Percentiles rank a stretch among this genome's conserved stretches.
phyloP scores from a whole-genome alignment of 2,113 vertebrate genomes.

The Phoenicopterus ruber region DNA sequence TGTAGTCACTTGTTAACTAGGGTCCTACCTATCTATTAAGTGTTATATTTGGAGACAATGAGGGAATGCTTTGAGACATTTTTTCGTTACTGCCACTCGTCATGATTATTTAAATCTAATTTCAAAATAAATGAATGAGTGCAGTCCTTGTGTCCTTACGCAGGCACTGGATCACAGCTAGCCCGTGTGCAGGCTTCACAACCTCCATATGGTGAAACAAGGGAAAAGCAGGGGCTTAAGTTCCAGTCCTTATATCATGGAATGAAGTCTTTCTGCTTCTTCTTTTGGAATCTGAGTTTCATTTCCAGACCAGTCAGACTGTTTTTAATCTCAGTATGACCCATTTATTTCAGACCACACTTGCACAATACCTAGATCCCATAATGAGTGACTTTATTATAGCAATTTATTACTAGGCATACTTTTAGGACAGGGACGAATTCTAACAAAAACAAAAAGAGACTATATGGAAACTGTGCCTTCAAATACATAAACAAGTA shows the following conservation, averaged over 20 bases:
- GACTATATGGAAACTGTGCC: not conserved
- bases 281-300: not conserved
- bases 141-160: not conserved
- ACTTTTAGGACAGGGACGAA: not conserved
- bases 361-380: not conserved
- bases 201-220: not conserved
- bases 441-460: not conserved
- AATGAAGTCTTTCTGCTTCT: not conserved
- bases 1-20: not conserved
- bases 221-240: not conserved
- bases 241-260: not conserved
- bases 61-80: not conserved
- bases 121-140: not conserved
- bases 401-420: not conserved
- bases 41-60: not conserved
- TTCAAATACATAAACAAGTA: not conserved
- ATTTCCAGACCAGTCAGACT: not conserved
- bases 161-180: not conserved
- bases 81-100: not conserved
- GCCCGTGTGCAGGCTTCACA: not conserved
- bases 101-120: not conserved
- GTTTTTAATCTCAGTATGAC: not conserved
- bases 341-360: not conserved
- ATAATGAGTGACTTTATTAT: not conserved
- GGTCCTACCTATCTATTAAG: not conserved